These are phyloP conservation scores for Nephrocerus scutellatus DNA, from an alignment of 2,888 invertebrate species.

Conservation along the genomic window DNA sequence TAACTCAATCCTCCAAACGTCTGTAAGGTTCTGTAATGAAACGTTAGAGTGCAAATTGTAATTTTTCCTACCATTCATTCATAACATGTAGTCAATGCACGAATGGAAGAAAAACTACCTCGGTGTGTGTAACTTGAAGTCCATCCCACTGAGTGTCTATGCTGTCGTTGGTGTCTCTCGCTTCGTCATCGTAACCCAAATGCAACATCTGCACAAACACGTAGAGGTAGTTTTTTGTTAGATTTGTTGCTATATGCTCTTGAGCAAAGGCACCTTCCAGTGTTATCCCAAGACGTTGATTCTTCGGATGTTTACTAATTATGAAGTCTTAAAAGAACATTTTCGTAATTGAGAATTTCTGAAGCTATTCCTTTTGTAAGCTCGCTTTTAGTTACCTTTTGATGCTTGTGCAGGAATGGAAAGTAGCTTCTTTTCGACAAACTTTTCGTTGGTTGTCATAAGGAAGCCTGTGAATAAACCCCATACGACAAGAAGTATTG, in stretches of 20 bases:
- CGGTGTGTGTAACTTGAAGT: conserved; percentile 18
- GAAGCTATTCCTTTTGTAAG: too few relatives aligned
- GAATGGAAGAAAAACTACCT: too few relatives aligned
- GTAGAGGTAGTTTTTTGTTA: conserved; percentile 47
- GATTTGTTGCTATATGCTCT: conserved; percentile 48
- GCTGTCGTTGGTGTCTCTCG: conserved; percentile 8
- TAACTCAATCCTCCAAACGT: conserved; percentile 38
- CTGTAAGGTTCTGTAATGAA: conserved; percentile 23
- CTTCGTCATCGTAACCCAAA: conserved; percentile 20
- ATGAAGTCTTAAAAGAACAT: conserved; percentile 33
- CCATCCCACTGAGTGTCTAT: conserved; percentile 5
- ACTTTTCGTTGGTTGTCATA: conserved; percentile 62
- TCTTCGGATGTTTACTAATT: conserved; percentile 34
- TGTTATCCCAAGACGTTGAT: conserved; percentile 50
- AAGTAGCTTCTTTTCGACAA: conserved; percentile 55
- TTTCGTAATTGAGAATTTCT: background rate
- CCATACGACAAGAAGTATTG: conserved; percentile 58
- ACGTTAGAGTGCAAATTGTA: too few relatives aligned
- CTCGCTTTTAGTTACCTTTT: too few relatives aligned
- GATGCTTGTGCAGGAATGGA: conserved; percentile 53
- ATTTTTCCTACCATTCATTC: conserved; percentile 22
- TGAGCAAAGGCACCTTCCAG: conserved; percentile 58
- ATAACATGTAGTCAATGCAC: too few relatives aligned
- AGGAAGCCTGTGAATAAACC: conserved; percentile 60
- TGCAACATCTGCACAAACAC: conserved; percentile 49